phyloP scores from a whole-genome alignment of 2,797 vertebrate genomes.

The Sebastiscus tertius region DNA sequence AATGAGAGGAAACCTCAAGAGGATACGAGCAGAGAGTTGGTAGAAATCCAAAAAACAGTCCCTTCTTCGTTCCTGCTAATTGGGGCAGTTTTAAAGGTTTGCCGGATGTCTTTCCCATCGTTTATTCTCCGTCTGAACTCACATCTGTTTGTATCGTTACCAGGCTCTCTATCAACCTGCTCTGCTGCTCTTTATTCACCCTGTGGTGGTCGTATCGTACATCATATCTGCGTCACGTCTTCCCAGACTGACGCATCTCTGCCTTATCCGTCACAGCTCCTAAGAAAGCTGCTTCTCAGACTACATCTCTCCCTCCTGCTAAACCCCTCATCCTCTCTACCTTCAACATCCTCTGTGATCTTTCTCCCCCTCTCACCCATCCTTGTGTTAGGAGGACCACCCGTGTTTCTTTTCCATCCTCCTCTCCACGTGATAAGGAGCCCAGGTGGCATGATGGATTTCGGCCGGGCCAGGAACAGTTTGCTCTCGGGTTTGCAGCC shows the following conservation, averaged over 20 bases:
- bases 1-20: neutral
- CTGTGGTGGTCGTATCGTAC: neutral
- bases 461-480: slow-evolving; percentile 39
- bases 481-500: slow-evolving; percentile 36
- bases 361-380: neutral
- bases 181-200: slow-evolving; percentile 17
- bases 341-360: slow-evolving; percentile 13
- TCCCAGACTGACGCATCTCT: slow-evolving; percentile 19
- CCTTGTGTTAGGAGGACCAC: slow-evolving; percentile 30
- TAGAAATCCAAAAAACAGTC: neutral
- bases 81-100: neutral
- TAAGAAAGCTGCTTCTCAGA: slow-evolving; percentile 31
- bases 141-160: neutral
- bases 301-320: neutral
- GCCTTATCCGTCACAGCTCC: slow-evolving; percentile 30
- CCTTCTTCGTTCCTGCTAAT: neutral
- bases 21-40: neutral
- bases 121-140: neutral
- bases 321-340: neutral
- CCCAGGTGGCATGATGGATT: slow-evolving; percentile 63
- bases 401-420: neutral
- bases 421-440: slow-evolving; percentile 48
- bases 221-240: slow-evolving; percentile 40
- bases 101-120: neutral
- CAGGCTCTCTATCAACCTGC: neutral